Evolutionary conservation across 1,140 invertebrate genomes (phyloP).

Genomic region (Hetaerina americana): DNA sequence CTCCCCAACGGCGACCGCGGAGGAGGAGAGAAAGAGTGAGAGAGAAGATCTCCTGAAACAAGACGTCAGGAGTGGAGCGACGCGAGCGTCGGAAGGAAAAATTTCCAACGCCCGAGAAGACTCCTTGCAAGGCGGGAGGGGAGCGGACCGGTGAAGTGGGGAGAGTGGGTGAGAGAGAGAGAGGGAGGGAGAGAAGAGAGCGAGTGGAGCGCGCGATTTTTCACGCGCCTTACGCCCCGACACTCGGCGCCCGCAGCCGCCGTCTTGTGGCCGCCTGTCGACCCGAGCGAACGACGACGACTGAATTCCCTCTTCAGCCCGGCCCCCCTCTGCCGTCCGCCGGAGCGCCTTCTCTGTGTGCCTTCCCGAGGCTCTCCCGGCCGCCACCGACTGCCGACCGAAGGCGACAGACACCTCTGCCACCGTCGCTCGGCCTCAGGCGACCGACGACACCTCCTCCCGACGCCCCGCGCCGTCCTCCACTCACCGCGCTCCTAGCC

Average conservation of each 20-base stretch:
- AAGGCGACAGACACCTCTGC: slow-evolving; percentile 2
- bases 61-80: slow-evolving; percentile 1
- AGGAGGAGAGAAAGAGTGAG: slow-evolving; percentile 7
- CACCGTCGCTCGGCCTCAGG: slow-evolving; percentile 9
- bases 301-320: too few relatives aligned
- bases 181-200: slow-evolving; percentile 7
- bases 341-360: too few relatives aligned
- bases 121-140: background rate
- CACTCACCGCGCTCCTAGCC: background rate
- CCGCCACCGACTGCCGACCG: too few relatives aligned
- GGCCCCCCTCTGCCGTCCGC: too few relatives aligned
- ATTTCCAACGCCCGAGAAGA: background rate
- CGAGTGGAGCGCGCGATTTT: slow-evolving; percentile 20
- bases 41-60: slow-evolving; percentile 2
- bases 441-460: slow-evolving; percentile 10
- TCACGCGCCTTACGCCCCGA: slow-evolving; percentile 2
- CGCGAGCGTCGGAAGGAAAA: background rate
- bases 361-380: too few relatives aligned
- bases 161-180: slow-evolving; percentile 15
- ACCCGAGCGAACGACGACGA: too few relatives aligned
- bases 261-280: too few relatives aligned
- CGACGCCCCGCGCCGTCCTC: slow-evolving; percentile 3
- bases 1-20: background rate
- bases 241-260: slow-evolving; percentile 15
- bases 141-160: background rate